Evolutionary conservation across 2,888 invertebrate genomes (phyloP).

Genomic region (Pyrrhia umbra): DNA sequence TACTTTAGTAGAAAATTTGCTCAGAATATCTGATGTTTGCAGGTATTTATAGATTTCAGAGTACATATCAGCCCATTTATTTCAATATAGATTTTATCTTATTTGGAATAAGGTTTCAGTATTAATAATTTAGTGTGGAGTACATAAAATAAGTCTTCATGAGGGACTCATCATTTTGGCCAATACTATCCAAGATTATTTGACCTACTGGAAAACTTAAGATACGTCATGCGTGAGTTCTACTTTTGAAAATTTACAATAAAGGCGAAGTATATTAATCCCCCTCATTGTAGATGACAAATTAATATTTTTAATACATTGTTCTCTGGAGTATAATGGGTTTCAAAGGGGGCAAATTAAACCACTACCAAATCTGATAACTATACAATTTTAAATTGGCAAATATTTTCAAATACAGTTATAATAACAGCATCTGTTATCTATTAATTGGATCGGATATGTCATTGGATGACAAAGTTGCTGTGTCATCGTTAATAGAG

Average conservation of each 20-base stretch:
- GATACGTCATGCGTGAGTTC: too few relatives aligned
- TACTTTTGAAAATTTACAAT: too few relatives aligned
- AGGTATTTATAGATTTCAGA: background rate
- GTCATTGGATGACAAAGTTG: conserved; percentile 18
- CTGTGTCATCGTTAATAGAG: conserved; percentile 32
- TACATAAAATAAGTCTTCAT: too few relatives aligned
- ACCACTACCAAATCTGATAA: conserved; percentile 13
- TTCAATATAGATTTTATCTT: background rate
- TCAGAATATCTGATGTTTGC: background rate
- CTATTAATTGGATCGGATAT: conserved; percentile 30
- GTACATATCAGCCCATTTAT: background rate
- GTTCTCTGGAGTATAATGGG: too few relatives aligned
- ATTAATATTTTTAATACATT: too few relatives aligned
- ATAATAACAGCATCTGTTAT: conserved; percentile 23
- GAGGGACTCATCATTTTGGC: too few relatives aligned
- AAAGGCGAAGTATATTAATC: too few relatives aligned
- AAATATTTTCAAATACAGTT: conserved; percentile 24
- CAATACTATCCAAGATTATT: too few relatives aligned
- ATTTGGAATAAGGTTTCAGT: background rate
- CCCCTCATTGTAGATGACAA: too few relatives aligned
- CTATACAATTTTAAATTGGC: conserved; percentile 20
- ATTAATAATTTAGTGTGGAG: background rate
- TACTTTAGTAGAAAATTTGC: conserved; percentile 4
- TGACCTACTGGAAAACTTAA: too few relatives aligned
- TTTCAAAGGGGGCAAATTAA: too few relatives aligned